These are phyloP conservation scores for Atlantisia rogersi DNA, from an alignment of 2,113 vertebrate genomes.

Conservation along the genomic window DNA sequence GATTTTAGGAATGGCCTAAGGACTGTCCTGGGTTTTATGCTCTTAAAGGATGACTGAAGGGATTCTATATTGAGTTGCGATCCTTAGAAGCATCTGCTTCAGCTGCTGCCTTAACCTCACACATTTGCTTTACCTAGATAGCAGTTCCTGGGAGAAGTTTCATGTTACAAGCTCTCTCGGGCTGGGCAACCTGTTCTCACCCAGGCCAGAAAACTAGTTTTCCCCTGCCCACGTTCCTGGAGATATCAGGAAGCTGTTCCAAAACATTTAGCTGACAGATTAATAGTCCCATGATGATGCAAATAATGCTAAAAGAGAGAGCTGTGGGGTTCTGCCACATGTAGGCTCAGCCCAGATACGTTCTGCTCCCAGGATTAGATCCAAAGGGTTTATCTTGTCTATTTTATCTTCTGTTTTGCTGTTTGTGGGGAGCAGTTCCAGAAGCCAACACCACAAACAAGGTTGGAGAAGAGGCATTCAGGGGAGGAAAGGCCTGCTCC, in stretches of 20 bases:
- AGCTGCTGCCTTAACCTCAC: not conserved
- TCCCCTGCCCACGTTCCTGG: not conserved
- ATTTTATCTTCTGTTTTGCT: not conserved
- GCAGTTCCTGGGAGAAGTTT: not conserved
- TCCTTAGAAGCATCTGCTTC: not conserved
- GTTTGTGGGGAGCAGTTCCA: not conserved
- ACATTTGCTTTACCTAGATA: not conserved
- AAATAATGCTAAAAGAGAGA: not conserved
- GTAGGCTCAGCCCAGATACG: not conserved
- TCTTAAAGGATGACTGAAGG: not conserved
- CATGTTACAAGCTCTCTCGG: not conserved
- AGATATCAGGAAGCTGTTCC: not conserved
- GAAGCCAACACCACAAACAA: not conserved
- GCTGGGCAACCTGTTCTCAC: not conserved
- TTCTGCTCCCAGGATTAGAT: not conserved
- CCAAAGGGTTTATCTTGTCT: not conserved
- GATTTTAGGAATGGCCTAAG: not conserved
- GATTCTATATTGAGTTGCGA: not conserved
- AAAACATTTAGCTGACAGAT: not conserved
- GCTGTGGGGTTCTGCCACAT: not conserved
- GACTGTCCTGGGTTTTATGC: not conserved
- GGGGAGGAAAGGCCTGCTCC: not conserved
- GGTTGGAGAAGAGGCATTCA: not conserved
- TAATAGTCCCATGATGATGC: not conserved
- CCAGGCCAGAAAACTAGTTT: not conserved